Base-by-base conservation (phyloP, 2,113 vertebrate species). In the Picathartes gymnocephalus region DNA sequence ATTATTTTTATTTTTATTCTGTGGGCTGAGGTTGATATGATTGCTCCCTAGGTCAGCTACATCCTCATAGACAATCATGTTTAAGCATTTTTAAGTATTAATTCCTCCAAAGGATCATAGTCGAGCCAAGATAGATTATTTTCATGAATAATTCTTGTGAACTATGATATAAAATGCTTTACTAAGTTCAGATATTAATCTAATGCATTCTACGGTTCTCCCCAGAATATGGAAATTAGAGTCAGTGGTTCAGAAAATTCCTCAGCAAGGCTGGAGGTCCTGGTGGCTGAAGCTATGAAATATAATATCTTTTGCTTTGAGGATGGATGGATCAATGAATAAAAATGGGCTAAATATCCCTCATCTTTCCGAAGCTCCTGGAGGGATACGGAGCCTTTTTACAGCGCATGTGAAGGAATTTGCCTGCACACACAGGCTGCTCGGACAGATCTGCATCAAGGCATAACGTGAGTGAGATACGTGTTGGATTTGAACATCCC, bases 61-160 rank as follows among this genome's bases (percentile, higher is more conserved):
- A 74, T 58, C 68, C 82, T 92, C 61, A 47, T 1, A 92, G 92
- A 86, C 82, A 92, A 93, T 85, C 90, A 79, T 21, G 3, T 92
- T 91, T 44, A 79, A 85, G 69, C 56, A 80, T 90, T 88, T 94
- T 89, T 37, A 93, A 78, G 54, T 76, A 66, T 54, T 77, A 89
- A 93, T 88, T 88, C 57, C 60, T 94, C 74, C 61, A 77, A 93
- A 95, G 83, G 80, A 90, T 93, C 82, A 88, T 57, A 94, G 45
- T 39, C 83, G 86, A 95, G 80, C 73, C 54, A 81, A 92, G 94
- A 90, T 2, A 84, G 77, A 95, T 93, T 82, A 72, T 97, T 96
- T 90, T 94, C 92, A 95, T 94, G 90, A 94, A 93, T 93, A 92
- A 96, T 94, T 97, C 80, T 66, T 53, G 51, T 86, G 88, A 94